Evolutionary conservation across 2,797 vertebrate species (phyloP).

Genomic region (Sebastes flavidus): DNA sequence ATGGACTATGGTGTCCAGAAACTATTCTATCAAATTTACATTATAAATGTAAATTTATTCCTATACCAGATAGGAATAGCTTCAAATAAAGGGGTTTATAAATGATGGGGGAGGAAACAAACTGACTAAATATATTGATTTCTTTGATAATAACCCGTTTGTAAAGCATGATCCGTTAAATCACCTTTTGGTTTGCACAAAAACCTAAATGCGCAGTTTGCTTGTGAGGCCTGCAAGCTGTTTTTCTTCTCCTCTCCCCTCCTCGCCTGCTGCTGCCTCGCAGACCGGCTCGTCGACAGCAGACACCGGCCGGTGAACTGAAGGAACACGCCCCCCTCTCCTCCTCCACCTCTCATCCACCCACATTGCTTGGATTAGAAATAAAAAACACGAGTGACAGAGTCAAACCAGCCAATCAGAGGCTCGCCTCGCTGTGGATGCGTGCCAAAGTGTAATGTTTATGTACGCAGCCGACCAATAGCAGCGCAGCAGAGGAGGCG

Average conservation of each 20-base stretch:
- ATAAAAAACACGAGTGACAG: constrained; percentile 59
- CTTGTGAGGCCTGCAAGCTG: constrained; percentile 25
- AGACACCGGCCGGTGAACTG: constrained; percentile 85
- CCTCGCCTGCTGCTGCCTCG: background rate
- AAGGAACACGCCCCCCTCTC: constrained; percentile 67
- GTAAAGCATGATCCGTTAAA: no score
- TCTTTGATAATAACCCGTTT: background rate
- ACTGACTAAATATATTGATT: background rate
- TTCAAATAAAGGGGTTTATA: no score
- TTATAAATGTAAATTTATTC: no score
- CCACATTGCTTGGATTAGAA: constrained; percentile 48
- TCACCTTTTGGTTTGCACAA: background rate
- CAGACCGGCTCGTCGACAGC: constrained; percentile 47
- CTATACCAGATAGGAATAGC: no score
- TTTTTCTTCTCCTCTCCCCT: background rate
- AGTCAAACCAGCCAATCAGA: constrained; percentile 67
- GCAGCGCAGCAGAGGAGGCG: constrained; percentile 78
- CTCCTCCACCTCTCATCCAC: constrained; percentile 54
- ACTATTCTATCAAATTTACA: no score
- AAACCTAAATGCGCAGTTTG: constrained; percentile 54
- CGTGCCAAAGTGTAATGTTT: constrained; percentile 85
- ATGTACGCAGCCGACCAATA: constrained; percentile 77
- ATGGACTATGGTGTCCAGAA: no score
- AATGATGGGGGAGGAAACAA: no score
- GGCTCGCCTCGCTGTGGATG: constrained; percentile 63